A percentile compares a stretch with the other conserved stretches of the same genome.
Conservation (phyloP, 2,888 invertebrate genomes). For the Cheilosia soror region DNA sequence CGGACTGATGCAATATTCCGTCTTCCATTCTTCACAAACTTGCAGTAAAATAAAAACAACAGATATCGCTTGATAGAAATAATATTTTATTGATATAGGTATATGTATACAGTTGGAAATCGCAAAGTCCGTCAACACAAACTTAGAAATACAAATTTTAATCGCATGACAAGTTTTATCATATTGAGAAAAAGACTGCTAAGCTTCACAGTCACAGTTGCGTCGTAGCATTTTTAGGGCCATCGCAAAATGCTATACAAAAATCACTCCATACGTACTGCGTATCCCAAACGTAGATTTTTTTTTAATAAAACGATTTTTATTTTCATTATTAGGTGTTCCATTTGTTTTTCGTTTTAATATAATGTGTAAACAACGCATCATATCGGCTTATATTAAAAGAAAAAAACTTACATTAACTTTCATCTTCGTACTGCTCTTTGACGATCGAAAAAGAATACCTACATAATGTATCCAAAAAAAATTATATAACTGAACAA, state of each 20-base stretch:
- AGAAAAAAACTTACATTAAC: conserved; percentile 28
- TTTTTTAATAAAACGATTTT: conserved; percentile 28
- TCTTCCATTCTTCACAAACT: no score
- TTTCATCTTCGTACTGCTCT: conserved; percentile 24
- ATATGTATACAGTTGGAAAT: no score
- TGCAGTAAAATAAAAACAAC: no score
- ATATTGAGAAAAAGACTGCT: neutral
- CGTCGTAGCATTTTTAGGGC: neutral
- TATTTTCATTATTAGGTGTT: conserved; percentile 41
- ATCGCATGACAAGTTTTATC: no score
- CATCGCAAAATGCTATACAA: neutral
- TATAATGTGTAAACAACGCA: conserved; percentile 43
- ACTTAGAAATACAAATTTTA: no score
- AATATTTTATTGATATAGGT: no score
- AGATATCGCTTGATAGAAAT: no score
- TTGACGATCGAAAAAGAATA: conserved; percentile 6
- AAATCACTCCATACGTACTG: no score
- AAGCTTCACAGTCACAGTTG: no score
- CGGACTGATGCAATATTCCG: no score
- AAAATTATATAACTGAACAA: conserved; percentile 10
- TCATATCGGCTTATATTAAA: conserved; percentile 55
- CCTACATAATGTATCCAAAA: neutral
- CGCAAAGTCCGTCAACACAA: no score
- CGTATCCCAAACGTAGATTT: conserved; percentile 1
- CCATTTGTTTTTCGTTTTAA: conserved; percentile 31